Base-by-base conservation (phyloP, 2,797 vertebrate species). In the Typhlichthys subterraneus region DNA sequence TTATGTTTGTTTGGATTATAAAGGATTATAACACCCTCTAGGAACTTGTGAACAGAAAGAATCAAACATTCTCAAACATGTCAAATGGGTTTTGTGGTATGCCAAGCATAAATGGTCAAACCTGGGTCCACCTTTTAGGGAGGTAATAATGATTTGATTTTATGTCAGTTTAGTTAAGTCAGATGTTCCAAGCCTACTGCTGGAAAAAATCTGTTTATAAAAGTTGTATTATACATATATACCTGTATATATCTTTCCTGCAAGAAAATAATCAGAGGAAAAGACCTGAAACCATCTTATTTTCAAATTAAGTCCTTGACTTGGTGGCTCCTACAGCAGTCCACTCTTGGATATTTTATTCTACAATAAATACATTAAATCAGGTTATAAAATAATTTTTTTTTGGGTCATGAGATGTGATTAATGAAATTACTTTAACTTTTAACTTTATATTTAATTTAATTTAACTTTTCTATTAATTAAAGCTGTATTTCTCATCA, bases 141-240 rank as follows among this genome's bases (percentile, higher is more conserved):
- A 57, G 61, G 57, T 42, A 67, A 67, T 19, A 67, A 53, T 45
- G 42, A 67, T 67, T 80, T 59, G 72, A 78, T 71, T 77, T 73
- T 59, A 58, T 83, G 70, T 75, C 72, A 56, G 54, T 19, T 69
- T 73, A n/a, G n/a, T n/a, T n/a, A n/a, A n/a, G n/a, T n/a, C n/a
- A 57, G 65, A 70, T 61, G 65, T 66, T 70, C 59, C 69, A 84
- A 80, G 78, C 86, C 87, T 90, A 85, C 86, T 73, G 69, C 58
- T n/a, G 59, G 61, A 85, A 79, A 79, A 82, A 23, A 23, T 23
- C 3, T 3, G 3, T 23, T 23, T 23, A 23, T 23, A 23, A 23
- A 88, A 81, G 74, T 67, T 73, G 79, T 82, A 68, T 69, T 63
- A 45, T 61, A 45, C 59, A 72, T 70, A 86, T 89, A 80, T 83